phyloP scores from a whole-genome alignment of 1,140 invertebrate genomes.

The Anastatus disparis region DNA sequence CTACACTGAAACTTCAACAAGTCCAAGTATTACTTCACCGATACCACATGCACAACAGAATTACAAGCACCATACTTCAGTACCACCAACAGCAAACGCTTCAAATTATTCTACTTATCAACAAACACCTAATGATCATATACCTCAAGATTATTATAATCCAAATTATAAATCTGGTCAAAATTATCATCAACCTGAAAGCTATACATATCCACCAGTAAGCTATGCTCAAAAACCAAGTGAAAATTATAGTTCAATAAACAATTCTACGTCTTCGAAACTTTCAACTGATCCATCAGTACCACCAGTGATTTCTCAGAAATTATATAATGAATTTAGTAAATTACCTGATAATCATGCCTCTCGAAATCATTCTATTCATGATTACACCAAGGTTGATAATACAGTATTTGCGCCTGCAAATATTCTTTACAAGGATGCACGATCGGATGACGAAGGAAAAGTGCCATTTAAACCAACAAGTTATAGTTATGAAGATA shows the following conservation, averaged over 20 bases:
- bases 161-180: background rate
- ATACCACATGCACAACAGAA: background rate
- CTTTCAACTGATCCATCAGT: background rate
- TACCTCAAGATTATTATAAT: background rate
- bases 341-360: constrained; percentile 7
- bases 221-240: background rate
- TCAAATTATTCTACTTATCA: background rate
- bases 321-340: constrained; percentile 32
- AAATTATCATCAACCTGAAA: background rate
- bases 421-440: background rate
- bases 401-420: background rate
- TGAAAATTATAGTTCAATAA: background rate
- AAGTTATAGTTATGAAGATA: background rate
- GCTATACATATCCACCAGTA: background rate
- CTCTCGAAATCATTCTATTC: background rate
- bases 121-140: background rate
- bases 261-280: background rate
- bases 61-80: background rate
- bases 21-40: background rate
- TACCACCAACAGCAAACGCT: background rate
- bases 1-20: background rate
- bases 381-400: background rate
- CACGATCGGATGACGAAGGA: background rate
- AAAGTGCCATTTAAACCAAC: background rate
- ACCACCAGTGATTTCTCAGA: constrained; percentile 6